Conservation (phyloP, 1,140 invertebrate species). For the Sogatella furcifera region DNA sequence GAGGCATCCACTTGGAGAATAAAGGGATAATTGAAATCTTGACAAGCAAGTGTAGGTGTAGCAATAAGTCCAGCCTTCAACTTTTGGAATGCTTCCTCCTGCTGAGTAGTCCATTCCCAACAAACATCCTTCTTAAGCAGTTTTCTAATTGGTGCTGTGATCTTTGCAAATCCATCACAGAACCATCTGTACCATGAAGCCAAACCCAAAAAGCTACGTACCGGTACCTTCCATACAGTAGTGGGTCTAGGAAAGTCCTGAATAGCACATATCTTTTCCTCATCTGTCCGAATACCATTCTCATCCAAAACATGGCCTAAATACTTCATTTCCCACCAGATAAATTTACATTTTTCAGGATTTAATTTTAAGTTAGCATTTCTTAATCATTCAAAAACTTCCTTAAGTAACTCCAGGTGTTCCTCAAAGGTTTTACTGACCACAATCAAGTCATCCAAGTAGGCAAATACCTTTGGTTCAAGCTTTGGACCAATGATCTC, state of each 20-base stretch:
- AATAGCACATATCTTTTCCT: conserved; percentile 27
- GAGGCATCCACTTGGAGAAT: conserved; percentile 26
- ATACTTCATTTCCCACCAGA: conserved; percentile 25
- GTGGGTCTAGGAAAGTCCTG: conserved; percentile 24
- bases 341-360: conserved; percentile 29
- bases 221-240: conserved; percentile 16
- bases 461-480: conserved; percentile 3
- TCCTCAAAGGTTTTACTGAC: conserved; percentile 19
- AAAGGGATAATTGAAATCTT: conserved; percentile 24
- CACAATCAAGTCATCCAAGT: conserved; percentile 27
- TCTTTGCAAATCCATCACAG: conserved; percentile 27
- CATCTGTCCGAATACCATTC: conserved; percentile 29
- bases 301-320: conserved; percentile 28
- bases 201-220: conserved; percentile 24
- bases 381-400: conserved; percentile 21
- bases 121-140: conserved; percentile 24
- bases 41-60: conserved; percentile 21
- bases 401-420: conserved; percentile 20
- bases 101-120: conserved; percentile 10
- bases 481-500: conserved; percentile 8
- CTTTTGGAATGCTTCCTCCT: conserved; percentile 15
- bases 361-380: conserved; percentile 25
- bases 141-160: conserved; percentile 26
- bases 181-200: conserved; percentile 30
- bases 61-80: conserved; percentile 21